phyloP scores from a whole-genome alignment of 2,113 vertebrate genomes.

The Dasyurus viverrinus region DNA sequence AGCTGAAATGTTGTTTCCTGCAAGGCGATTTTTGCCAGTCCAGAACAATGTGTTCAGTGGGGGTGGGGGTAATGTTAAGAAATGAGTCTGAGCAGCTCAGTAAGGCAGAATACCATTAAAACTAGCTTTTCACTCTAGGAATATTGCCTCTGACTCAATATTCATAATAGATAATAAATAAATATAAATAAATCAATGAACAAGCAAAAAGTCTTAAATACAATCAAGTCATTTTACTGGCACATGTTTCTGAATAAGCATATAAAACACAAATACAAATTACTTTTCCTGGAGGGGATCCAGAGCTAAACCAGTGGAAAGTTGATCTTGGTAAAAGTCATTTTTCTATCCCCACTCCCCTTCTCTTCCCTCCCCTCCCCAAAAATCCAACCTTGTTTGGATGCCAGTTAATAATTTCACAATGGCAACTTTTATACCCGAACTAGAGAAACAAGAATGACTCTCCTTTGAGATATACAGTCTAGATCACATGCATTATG shows the following conservation, averaged over 20 bases:
- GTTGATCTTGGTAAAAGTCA: slow-evolving; percentile 44
- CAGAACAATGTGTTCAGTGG: neutral
- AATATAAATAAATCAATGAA: slow-evolving; percentile 17
- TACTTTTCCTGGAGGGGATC: slow-evolving; percentile 67
- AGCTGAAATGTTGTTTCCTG: neutral
- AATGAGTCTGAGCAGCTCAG: neutral
- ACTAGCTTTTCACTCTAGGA: neutral
- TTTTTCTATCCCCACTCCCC: neutral
- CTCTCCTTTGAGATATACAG: slow-evolving; percentile 40
- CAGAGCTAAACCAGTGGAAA: slow-evolving; percentile 45
- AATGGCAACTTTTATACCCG: slow-evolving; percentile 70
- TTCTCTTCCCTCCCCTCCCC: neutral
- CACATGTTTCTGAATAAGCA: slow-evolving; percentile 55
- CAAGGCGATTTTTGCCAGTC: neutral
- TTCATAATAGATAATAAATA: neutral
- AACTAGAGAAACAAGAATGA: slow-evolving; percentile 45
- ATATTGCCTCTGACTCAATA: neutral
- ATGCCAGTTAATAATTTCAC: slow-evolving; percentile 64
- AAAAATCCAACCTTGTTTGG: neutral
- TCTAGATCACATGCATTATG: slow-evolving; percentile 52
- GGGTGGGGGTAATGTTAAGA: neutral
- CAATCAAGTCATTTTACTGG: neutral
- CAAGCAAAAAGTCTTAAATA: slow-evolving; percentile 30
- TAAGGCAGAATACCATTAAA: slow-evolving; percentile 26
- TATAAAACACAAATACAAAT: slow-evolving; percentile 59